Base-by-base conservation (phyloP, 2,113 vertebrate genomes). In the Anthoscopus minutus region DNA sequence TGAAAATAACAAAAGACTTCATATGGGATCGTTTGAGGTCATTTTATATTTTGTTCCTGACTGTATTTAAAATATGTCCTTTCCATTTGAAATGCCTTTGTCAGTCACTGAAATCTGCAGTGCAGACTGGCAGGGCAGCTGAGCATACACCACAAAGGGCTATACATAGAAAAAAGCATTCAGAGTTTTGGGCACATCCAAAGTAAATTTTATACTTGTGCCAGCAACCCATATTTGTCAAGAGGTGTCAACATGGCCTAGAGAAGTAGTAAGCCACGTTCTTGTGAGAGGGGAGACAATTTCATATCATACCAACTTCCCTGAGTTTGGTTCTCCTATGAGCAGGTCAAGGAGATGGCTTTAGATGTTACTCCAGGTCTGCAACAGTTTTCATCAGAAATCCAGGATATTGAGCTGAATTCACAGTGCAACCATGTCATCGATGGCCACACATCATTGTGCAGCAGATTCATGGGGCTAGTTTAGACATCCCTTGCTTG, bases 1-100 rank as follows among this genome's bases (percentile, higher is more conserved):
- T 94, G 91, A 92, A 96, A 94, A 93, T 89, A 88, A 94, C 74
- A 95, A 89, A 96, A 62, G 74, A 57, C 62, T 96, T 95, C 53
- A 87, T 28, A 35, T 73, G 71, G 45, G 22, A 95, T 86, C 83
- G 78, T 92, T 91, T 89, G 79, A 95, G 78, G 71, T 89, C 27
- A 93, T 86, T 95, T 92, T 95, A 60, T 91, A 67, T 94, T 78
- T 92, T 95, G 62, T 35, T 80, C 58, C 67, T 56, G 81, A 80
- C 65, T 53, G 57, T 53, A 93, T 92, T 89, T 95, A 78, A 96
- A 95, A 81, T 44, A 77, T 17, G 33, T 82, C 61, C 13, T 92
- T 92, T 88, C 64, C 54, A 38, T 77, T 4, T 88, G 67, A 89
- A 85, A 86, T 47, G 35, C 35, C 50, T 92, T 87, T 84, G 71